Percentiles rank a stretch among this genome's conserved stretches.
Conservation (phyloP, 1,140 invertebrate genomes). For the Sycophaga agraensis region DNA sequence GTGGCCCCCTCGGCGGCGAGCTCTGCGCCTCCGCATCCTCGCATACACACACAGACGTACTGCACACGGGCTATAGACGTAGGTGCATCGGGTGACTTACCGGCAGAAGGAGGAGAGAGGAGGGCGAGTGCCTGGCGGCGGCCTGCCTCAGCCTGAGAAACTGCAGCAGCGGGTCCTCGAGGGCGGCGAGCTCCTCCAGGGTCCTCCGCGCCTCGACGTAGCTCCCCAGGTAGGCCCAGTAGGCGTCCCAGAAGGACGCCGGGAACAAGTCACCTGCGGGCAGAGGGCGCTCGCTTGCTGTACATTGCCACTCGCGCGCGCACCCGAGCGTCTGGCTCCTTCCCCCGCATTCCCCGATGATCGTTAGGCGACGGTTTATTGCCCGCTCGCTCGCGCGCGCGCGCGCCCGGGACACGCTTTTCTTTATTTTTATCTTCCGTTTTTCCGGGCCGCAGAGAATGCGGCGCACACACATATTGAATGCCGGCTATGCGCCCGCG, state of each 20-base stretch:
- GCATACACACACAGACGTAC: no score
- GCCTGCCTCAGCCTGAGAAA: conserved; percentile 51
- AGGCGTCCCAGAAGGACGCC: conserved; percentile 52
- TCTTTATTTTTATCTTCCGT: neutral
- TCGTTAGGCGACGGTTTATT: neutral
- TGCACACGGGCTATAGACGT: no score
- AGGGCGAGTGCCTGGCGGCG: conserved; percentile 52
- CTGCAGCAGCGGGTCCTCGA: conserved; percentile 50
- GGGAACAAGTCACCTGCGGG: conserved; percentile 54
- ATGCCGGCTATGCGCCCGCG: neutral
- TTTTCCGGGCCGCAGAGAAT: neutral
- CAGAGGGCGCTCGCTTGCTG: neutral
- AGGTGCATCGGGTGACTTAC: conserved; percentile 40
- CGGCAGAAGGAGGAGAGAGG: conserved; percentile 52
- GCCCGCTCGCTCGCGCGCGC: neutral
- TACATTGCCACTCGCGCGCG: neutral
- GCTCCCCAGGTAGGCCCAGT: conserved; percentile 54
- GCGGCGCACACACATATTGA: neutral
- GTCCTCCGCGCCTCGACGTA: conserved; percentile 50
- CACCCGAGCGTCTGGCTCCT: conserved; percentile 10
- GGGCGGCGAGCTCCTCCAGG: conserved; percentile 49
- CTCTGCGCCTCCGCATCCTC: no score
- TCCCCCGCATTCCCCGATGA: neutral
- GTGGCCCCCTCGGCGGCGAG: no score
- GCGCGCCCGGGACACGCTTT: neutral